phyloP scores from a whole-genome alignment of 2,797 vertebrate species.

The Tinamus major region DNA sequence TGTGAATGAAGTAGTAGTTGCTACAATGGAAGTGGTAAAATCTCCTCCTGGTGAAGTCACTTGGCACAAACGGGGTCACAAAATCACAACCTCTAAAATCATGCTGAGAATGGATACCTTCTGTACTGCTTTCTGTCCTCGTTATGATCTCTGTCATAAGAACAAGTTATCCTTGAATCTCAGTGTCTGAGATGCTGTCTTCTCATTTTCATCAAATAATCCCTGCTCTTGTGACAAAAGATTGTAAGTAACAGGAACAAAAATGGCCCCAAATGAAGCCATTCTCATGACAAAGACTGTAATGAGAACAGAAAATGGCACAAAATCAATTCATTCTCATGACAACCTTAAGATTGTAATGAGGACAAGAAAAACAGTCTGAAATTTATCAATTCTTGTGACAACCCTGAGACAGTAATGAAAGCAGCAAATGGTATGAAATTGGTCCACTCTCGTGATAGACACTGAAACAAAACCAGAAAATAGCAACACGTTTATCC shows the following conservation, averaged over 20 bases:
- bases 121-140: slow-evolving; percentile 52
- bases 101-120: slow-evolving; percentile 34
- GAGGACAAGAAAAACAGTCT: slow-evolving; percentile 84
- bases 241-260: slow-evolving; percentile 71
- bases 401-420: slow-evolving; percentile 82
- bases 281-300: slow-evolving; percentile 79
- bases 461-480: slow-evolving; percentile 74
- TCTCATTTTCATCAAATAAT: slow-evolving; percentile 73
- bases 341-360: slow-evolving; percentile 83
- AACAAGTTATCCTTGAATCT: slow-evolving; percentile 62
- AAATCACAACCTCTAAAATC: slow-evolving; percentile 47
- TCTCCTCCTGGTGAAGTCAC: slow-evolving; percentile 8
- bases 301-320: slow-evolving; percentile 81
- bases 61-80: slow-evolving; percentile 29
- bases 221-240: slow-evolving; percentile 70
- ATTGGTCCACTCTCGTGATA: slow-evolving; percentile 76
- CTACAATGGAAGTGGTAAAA: slow-evolving; percentile 2
- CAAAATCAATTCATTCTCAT: slow-evolving; percentile 81
- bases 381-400: slow-evolving; percentile 84
- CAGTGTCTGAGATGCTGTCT: slow-evolving; percentile 46
- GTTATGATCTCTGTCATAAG: slow-evolving; percentile 52
- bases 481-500: slow-evolving; percentile 74
- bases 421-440: slow-evolving; percentile 78
- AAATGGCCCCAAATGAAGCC: slow-evolving; percentile 78
- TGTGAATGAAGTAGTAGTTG: not conserved